Conservation (phyloP, 1,140 invertebrate species). For the Papilio polyxenes region DNA sequence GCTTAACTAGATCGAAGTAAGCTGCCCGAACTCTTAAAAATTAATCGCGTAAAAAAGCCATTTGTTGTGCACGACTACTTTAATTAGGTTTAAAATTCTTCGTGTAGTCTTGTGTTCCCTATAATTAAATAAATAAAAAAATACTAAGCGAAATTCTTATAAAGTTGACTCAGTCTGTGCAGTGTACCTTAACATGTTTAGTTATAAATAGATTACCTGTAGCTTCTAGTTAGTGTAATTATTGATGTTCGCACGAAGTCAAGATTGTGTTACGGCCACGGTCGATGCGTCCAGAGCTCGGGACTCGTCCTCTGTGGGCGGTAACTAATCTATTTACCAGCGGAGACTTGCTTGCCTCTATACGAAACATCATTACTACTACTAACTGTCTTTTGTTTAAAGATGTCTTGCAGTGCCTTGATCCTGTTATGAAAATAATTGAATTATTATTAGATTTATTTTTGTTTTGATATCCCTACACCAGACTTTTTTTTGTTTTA, state of each 20-base stretch:
- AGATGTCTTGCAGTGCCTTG: background rate
- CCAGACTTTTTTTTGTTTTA: no score
- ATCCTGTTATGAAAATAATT: background rate
- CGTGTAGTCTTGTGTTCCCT: no score
- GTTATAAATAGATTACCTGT: background rate
- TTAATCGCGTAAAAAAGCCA: no score
- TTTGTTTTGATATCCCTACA: background rate
- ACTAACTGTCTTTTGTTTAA: background rate
- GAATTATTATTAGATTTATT: background rate
- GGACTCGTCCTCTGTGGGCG: background rate
- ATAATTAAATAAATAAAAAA: no score
- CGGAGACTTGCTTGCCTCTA: background rate
- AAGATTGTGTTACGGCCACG: background rate
- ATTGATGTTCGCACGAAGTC: constrained; percentile 7
- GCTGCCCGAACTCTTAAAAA: no score
- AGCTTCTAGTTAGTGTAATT: constrained; percentile 7
- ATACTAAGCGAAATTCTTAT: no score
- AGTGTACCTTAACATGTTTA: background rate
- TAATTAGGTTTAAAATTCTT: no score
- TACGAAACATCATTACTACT: background rate
- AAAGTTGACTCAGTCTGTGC: no score
- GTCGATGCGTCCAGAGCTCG: constrained; percentile 10
- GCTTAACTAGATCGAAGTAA: no score
- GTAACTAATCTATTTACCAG: constrained; percentile 20
- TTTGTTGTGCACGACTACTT: no score